Evolutionary conservation across 2,113 vertebrate genomes (phyloP).

Genomic region (Kobus ellipsiprymnus): DNA sequence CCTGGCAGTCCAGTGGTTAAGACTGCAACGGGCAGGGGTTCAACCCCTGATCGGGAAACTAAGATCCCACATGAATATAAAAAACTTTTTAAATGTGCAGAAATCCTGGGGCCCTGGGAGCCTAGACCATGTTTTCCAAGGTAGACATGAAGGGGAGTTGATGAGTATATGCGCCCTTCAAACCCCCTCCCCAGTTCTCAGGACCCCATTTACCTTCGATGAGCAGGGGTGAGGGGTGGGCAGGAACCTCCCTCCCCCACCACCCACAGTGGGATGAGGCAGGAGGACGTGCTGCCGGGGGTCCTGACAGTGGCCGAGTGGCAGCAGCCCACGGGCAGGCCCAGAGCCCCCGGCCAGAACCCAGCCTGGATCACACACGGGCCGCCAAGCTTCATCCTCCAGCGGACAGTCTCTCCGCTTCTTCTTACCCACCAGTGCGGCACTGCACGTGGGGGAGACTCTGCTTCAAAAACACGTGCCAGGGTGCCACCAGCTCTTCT

Average conservation of each 20-base stretch:
- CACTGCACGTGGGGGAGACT: rapidly evolving
- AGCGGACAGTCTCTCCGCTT: rapidly evolving
- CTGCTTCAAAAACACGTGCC: neutral
- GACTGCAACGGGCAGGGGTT: neutral
- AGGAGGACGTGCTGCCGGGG: neutral
- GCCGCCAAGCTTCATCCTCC: neutral
- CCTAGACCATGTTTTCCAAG: neutral
- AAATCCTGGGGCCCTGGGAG: neutral
- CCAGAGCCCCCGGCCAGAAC: rapidly evolving
- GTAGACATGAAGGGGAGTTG: neutral
- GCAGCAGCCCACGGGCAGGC: constrained; percentile 42
- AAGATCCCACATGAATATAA: neutral
- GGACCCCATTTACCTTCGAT: constrained; percentile 16
- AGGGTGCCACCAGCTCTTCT: neutral
- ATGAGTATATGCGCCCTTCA: neutral
- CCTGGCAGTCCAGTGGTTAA: neutral
- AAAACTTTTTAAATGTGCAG: rapidly evolving
- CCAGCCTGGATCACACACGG: neutral
- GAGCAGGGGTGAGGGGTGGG: neutral
- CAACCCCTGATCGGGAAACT: neutral
- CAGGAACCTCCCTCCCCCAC: neutral
- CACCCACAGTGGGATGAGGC: neutral
- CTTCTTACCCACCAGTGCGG: neutral
- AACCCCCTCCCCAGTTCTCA: neutral
- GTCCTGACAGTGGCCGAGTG: neutral